Evolutionary conservation across 2,797 vertebrate genomes (phyloP).

Genomic region (Thaleichthys pacificus): DNA sequence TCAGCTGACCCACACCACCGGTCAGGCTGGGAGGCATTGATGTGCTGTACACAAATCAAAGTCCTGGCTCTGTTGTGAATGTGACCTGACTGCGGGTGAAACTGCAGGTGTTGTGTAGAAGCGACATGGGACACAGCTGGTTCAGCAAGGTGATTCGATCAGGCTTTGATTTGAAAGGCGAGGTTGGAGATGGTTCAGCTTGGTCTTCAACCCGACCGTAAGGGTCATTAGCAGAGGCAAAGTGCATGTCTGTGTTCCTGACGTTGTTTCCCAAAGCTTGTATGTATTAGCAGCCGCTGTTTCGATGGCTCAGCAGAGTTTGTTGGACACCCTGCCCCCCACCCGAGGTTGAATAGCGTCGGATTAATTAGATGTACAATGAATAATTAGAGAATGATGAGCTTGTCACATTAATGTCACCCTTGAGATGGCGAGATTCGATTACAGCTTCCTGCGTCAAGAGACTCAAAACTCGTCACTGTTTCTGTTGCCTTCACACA

Average conservation of each 20-base stretch:
- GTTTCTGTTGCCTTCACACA: conserved; percentile 10
- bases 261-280: neutral
- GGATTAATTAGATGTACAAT: conserved; percentile 59
- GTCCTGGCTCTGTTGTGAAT: no score
- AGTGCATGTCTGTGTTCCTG: neutral
- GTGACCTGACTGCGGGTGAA: no score
- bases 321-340: conserved; percentile 3
- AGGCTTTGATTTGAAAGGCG: no score
- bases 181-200: neutral
- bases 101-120: no score
- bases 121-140: no score
- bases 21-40: conserved; percentile 3
- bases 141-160: no score
- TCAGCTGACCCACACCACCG: conserved; percentile 22
- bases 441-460: conserved; percentile 47
- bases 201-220: neutral
- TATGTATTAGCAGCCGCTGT: neutral
- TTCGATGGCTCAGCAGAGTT: conserved; percentile 6
- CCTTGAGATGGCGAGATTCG: conserved; percentile 43
- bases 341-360: conserved; percentile 12
- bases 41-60: no score
- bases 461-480: conserved; percentile 27
- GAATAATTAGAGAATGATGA: conserved; percentile 60
- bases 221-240: neutral
- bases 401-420: conserved; percentile 55